phyloP scores from a whole-genome alignment of 1,140 invertebrate species.

The Brachionus plicatilis region DNA sequence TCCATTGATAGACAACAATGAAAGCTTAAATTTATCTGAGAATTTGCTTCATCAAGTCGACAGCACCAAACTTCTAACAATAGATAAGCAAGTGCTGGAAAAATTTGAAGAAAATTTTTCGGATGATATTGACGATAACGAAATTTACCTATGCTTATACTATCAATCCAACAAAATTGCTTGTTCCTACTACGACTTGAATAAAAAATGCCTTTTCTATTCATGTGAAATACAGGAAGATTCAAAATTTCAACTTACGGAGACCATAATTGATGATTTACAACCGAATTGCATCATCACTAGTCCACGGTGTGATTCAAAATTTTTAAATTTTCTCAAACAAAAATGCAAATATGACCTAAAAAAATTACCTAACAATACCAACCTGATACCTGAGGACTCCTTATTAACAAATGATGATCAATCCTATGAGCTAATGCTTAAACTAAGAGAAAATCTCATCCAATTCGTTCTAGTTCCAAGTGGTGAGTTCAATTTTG shows the following conservation, averaged over 20 bases:
- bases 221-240: background rate
- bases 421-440: background rate
- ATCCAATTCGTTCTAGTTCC: background rate
- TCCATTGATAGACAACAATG: background rate
- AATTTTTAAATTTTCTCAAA: conserved; percentile 9
- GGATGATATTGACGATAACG: conserved; percentile 4
- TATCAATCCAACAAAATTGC: conserved; percentile 6
- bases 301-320: background rate
- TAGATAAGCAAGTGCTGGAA: background rate
- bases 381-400: background rate
- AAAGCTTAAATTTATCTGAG: background rate
- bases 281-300: background rate
- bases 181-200: conserved; percentile 14
- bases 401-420: background rate
- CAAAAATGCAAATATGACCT: conserved; percentile 18
- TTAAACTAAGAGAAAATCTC: background rate
- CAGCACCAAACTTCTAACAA: background rate
- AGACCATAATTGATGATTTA: conserved; percentile 5
- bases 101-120: background rate
- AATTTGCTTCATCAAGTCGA: background rate
- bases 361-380: background rate
- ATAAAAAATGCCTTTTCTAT: conserved; percentile 17
- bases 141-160: conserved; percentile 12
- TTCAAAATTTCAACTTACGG: background rate
- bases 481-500: background rate